These are phyloP conservation scores for Oceanodroma tethys DNA, from an alignment of 2,113 vertebrate genomes.

Conservation along the genomic window DNA sequence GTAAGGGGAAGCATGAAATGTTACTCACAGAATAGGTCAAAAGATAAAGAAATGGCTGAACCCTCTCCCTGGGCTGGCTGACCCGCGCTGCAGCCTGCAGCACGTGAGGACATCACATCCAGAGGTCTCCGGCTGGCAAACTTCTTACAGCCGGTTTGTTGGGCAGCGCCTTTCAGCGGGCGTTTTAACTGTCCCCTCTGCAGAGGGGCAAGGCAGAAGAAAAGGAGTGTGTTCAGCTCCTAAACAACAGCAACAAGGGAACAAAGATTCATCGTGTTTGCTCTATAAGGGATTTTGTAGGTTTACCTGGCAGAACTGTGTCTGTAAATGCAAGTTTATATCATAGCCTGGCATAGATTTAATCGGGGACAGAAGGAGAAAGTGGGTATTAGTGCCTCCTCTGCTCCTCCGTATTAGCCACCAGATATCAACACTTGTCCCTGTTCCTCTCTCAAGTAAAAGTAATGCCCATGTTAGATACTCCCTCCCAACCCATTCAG, in stretches of 20 bases:
- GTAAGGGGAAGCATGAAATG: neutral
- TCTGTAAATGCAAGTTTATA: neutral
- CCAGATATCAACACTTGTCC: neutral
- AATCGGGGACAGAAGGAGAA: neutral
- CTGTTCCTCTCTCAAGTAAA: neutral
- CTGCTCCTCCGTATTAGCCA: neutral
- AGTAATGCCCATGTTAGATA: neutral
- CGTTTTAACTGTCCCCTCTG: neutral
- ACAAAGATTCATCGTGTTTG: neutral
- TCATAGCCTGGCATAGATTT: neutral
- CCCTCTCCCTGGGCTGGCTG: neutral
- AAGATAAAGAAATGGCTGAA: neutral
- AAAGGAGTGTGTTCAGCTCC: neutral
- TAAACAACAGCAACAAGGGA: neutral
- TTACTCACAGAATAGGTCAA: neutral
- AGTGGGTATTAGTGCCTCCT: neutral
- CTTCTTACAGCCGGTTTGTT: neutral
- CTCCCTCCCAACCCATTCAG: neutral
- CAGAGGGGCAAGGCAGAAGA: neutral
- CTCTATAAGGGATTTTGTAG: neutral
- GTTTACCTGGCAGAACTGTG: neutral
- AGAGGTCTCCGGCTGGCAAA: neutral
- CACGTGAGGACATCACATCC: accelerated
- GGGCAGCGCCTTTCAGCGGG: neutral
- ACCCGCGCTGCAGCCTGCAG: accelerated